These are phyloP conservation scores for Petrocephalus schoutedeni DNA, from an alignment of 2,797 vertebrate species.

Conservation along the genomic window DNA sequence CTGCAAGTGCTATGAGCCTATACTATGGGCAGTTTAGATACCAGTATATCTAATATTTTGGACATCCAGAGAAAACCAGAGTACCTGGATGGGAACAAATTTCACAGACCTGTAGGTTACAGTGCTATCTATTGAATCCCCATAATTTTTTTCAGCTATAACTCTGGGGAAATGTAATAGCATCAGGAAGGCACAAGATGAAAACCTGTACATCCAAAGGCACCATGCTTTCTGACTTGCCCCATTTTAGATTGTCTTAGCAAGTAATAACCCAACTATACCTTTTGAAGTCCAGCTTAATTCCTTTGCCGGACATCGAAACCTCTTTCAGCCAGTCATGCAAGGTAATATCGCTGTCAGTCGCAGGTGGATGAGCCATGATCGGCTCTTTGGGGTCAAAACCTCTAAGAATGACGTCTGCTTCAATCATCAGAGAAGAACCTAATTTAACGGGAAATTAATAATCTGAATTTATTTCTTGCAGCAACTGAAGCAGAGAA, in stretches of 20 bases:
- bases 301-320: conserved; percentile 65
- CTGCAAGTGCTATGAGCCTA: neutral
- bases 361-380: conserved; percentile 87
- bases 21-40: neutral
- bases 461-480: neutral
- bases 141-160: neutral
- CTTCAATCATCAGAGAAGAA: conserved; percentile 83
- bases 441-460: conserved; percentile 51
- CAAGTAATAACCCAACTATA: conserved; percentile 37
- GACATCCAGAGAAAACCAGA: neutral
- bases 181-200: neutral
- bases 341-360: conserved; percentile 78
- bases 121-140: neutral
- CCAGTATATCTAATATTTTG: neutral
- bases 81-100: neutral
- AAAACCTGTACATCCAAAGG: neutral
- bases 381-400: conserved; percentile 66
- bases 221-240: neutral
- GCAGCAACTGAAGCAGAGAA: neutral
- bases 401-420: conserved; percentile 72
- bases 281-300: conserved; percentile 97
- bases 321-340: conserved; percentile 73
- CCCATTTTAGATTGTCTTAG: neutral
- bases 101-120: neutral
- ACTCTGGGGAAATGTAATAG: neutral